Conservation (phyloP, 2,797 vertebrate species). For the Catharus ustulatus region DNA sequence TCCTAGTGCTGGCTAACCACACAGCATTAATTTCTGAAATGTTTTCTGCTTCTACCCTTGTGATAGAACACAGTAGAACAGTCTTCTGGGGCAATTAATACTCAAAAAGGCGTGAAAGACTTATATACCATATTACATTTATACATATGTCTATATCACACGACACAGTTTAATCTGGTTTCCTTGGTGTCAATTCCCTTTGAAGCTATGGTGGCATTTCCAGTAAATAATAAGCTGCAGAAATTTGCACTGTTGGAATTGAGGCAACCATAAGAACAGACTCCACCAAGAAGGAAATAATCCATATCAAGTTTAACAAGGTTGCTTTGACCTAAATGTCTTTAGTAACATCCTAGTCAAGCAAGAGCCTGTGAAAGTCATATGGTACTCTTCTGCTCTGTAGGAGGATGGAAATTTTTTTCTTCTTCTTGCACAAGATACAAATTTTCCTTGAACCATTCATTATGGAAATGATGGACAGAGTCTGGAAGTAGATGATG, state of each 20-base stretch:
- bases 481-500: not conserved
- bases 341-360: not conserved
- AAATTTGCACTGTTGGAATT: not conserved
- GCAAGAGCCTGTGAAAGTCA: not conserved
- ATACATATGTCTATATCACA: not conserved
- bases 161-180: constrained; percentile 17
- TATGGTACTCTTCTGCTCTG: not conserved
- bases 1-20: constrained; percentile 16
- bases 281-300: not conserved
- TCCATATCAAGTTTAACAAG: not conserved
- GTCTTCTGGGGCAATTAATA: constrained; percentile 60
- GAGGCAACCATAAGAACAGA: not conserved
- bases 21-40: constrained; percentile 65
- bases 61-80: not conserved
- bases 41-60: constrained; percentile 31
- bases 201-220: not conserved
- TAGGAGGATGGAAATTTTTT: not conserved
- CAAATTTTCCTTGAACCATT: not conserved
- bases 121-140: not conserved
- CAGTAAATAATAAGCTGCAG: not conserved
- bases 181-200: not conserved
- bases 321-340: not conserved
- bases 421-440: not conserved
- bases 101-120: constrained; percentile 8
- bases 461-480: not conserved